Conservation (phyloP, 2,113 vertebrate species). For the Crypturellus undulatus region DNA sequence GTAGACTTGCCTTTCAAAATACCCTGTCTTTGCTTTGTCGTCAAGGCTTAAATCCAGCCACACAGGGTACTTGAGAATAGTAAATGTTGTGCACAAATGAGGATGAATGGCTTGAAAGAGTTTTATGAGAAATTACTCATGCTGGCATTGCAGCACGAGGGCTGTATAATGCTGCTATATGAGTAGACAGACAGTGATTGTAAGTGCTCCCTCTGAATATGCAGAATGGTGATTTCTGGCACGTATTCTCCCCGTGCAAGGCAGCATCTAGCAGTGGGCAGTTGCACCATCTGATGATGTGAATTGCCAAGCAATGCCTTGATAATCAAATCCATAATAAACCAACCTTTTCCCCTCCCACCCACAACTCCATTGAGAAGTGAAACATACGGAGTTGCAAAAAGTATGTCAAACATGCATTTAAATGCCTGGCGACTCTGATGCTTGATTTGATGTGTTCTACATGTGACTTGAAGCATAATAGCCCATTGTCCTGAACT, state of each 20-base stretch:
- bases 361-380: slow-evolving; percentile 50
- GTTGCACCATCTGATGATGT: neutral
- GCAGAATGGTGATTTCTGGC: neutral
- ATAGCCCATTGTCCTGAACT: slow-evolving; percentile 53
- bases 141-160: neutral
- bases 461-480: slow-evolving; percentile 67
- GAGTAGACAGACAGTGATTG: neutral
- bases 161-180: neutral
- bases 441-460: slow-evolving; percentile 29
- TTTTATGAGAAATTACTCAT: neutral
- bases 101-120: neutral
- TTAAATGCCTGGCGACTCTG: slow-evolving; percentile 53
- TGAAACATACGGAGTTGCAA: slow-evolving; percentile 10
- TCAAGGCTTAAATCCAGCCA: neutral
- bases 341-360: slow-evolving; percentile 47
- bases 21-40: fast-evolving
- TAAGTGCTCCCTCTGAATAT: neutral
- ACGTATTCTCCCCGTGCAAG: neutral
- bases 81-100: neutral
- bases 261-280: slow-evolving; percentile 19
- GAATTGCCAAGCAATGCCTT: slow-evolving; percentile 20
- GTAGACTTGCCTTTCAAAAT: neutral
- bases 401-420: slow-evolving; percentile 72
- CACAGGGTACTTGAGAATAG: neutral
- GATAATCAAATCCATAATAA: slow-evolving; percentile 25